Base-by-base conservation (phyloP, 1,140 invertebrate species). In the Asbolus verrucosus region DNA sequence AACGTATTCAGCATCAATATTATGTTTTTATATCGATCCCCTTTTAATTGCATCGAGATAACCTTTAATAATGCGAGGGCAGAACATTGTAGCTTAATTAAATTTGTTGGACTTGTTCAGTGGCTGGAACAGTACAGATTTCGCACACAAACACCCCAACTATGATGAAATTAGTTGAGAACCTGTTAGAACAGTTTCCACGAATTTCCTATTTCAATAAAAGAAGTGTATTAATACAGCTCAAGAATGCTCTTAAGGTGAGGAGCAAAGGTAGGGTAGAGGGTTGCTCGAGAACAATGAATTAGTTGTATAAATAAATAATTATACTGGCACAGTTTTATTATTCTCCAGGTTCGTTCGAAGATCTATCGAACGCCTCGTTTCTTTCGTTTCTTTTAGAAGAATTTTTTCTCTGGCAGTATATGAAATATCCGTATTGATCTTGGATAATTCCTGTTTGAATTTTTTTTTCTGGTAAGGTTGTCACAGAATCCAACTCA, bases 401-500 rank as follows among this genome's bases (percentile, higher is more conserved):
- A 2, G 33, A n/a, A 36, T 36, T 24, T 50, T n/a, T 21, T 19
- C 19, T 50, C 9, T 27, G 9, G 18, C 4, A 3, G 6, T 27
- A 19, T 50, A 50, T 50, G 43, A 50, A 50, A 54, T 24, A 54
- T 13, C 18, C 19, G 46, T 54, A 54, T 54, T 54, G 46, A 54
- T 54, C 46, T 19, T 54, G n/a, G 46, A 54, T 54, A 54, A 54
- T 54, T 21, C 27, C 46, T 54, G 21, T 54, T 54, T 54, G 13
- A 21, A 54, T 54, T 54, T 54, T 54, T 46, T 46, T 54, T 54
- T 36, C 14, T 54, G 46, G 18, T 54, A 27, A 54, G 46, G n/a
- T 27, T 54, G 46, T 54, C 46, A 54, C 46, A 54, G 21, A 54
- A 54, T 54, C 46, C 46, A 21, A 21, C 46, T 54, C 46, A 54